Evolutionary conservation across 2,113 vertebrate species (phyloP).

Genomic region (Campylomormyrus numenius): DNA sequence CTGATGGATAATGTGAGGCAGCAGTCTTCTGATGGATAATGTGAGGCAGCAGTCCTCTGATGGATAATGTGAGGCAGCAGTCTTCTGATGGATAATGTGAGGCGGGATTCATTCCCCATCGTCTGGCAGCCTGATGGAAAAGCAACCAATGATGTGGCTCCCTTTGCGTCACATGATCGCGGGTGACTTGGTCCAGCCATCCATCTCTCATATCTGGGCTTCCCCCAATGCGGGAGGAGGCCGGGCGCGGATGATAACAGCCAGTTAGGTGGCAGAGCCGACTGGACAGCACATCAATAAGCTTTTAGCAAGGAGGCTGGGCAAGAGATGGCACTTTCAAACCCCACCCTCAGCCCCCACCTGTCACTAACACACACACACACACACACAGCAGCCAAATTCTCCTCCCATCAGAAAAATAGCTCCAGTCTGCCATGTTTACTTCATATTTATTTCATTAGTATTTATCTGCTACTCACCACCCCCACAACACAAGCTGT

Average conservation of each 20-base stretch:
- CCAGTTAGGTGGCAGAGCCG: not conserved
- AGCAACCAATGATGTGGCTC: not conserved
- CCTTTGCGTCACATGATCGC: not conserved
- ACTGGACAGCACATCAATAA: slow-evolving; percentile 8
- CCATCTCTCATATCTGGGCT: not conserved
- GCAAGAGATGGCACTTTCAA: slow-evolving; percentile 9
- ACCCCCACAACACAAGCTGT: not conserved
- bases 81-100: not conserved
- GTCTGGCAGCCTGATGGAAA: not conserved
- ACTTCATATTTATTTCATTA: not conserved
- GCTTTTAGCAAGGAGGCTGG: slow-evolving; percentile 14
- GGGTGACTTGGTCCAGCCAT: not conserved
- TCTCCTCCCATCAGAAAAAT: not conserved
- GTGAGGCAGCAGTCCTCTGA: not conserved
- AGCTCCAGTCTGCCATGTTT: not conserved
- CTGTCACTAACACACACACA: not conserved
- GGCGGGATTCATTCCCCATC: not conserved
- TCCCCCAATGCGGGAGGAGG: not conserved
- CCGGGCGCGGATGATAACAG: not conserved
- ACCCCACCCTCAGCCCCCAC: not conserved
- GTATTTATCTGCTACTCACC: not conserved
- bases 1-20: not conserved
- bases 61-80: not conserved
- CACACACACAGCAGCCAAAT: not conserved
- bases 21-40: not conserved